Conservation (phyloP, 2,797 vertebrate genomes). For the Poecilia velifera region DNA sequence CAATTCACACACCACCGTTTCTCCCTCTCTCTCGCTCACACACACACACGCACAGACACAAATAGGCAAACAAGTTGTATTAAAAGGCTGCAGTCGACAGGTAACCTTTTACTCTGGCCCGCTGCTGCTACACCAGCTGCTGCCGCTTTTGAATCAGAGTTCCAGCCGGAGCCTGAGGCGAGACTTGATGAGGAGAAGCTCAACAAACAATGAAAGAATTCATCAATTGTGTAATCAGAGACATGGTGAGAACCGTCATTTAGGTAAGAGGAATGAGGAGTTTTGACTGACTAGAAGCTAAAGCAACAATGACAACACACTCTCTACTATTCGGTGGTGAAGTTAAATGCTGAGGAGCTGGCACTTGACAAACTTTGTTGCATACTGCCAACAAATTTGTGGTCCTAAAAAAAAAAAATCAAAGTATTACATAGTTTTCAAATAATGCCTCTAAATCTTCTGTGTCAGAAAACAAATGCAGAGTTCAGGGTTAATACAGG, state of each 20-base stretch:
- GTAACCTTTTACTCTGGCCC: conserved; percentile 69
- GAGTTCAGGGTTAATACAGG: not conserved
- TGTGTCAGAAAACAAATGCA: not conserved
- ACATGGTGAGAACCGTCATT: not conserved
- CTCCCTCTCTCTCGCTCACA: conserved; percentile 34
- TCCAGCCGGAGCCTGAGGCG: conserved; percentile 31
- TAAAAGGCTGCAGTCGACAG: conserved; percentile 63
- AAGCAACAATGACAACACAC: not conserved
- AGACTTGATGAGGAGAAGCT: conserved; percentile 6
- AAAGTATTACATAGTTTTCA: not conserved
- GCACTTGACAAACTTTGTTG: no score
- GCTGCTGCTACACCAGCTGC: conserved; percentile 36
- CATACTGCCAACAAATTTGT: not conserved
- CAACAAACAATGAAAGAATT: conserved; percentile 20
- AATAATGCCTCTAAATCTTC: not conserved
- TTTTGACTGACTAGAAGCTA: conserved; percentile 3
- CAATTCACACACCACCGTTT: conserved; percentile 56
- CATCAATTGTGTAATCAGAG: conserved; percentile 17
- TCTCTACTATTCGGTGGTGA: not conserved
- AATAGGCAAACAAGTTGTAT: conserved; percentile 55
- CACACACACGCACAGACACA: conserved; percentile 32
- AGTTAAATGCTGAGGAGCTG: not conserved
- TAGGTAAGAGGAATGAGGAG: not conserved
- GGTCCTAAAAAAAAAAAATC: conserved; percentile 1
- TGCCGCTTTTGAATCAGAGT: conserved; percentile 20